Conservation (phyloP, 2,888 invertebrate genomes). For the Panzeria rudis region DNA sequence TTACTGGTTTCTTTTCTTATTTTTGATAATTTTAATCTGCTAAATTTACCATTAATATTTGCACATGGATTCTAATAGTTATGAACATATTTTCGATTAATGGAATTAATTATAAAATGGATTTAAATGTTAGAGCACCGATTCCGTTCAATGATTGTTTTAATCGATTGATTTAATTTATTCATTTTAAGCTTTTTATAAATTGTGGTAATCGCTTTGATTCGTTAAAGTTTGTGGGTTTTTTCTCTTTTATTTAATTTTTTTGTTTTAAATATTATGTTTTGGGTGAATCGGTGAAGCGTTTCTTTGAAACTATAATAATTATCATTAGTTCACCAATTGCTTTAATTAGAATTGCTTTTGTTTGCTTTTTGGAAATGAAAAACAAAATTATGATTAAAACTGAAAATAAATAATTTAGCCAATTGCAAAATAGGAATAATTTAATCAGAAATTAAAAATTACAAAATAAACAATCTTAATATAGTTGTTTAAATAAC, state of each 20-base stretch:
- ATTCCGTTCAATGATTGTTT: slow-evolving; percentile 61
- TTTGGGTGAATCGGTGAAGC: slow-evolving; percentile 77
- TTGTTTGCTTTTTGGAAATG: slow-evolving; percentile 51
- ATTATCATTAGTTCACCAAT: slow-evolving; percentile 68
- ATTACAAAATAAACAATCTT: slow-evolving; percentile 31
- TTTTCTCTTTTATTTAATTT: slow-evolving; percentile 41
- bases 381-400: slow-evolving; percentile 55
- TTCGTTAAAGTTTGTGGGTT: slow-evolving; percentile 12
- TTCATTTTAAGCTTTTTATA: slow-evolving; percentile 49
- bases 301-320: slow-evolving; percentile 75
- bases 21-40: slow-evolving; percentile 3
- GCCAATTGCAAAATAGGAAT: slow-evolving; percentile 78
- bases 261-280: slow-evolving; percentile 43
- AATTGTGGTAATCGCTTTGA: slow-evolving; percentile 7
- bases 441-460: slow-evolving; percentile 53
- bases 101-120: slow-evolving; percentile 51
- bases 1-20: slow-evolving; percentile 64
- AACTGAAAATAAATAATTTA: slow-evolving; percentile 73
- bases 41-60: slow-evolving; percentile 33
- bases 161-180: slow-evolving; percentile 34
- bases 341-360: slow-evolving; percentile 51
- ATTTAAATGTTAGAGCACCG: slow-evolving; percentile 62
- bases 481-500: slow-evolving; percentile 42
- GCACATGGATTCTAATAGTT: neutral
- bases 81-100: slow-evolving; percentile 8